These are phyloP conservation scores for Apis dorsata DNA, from an alignment of 1,140 invertebrate genomes.

Conservation along the genomic window DNA sequence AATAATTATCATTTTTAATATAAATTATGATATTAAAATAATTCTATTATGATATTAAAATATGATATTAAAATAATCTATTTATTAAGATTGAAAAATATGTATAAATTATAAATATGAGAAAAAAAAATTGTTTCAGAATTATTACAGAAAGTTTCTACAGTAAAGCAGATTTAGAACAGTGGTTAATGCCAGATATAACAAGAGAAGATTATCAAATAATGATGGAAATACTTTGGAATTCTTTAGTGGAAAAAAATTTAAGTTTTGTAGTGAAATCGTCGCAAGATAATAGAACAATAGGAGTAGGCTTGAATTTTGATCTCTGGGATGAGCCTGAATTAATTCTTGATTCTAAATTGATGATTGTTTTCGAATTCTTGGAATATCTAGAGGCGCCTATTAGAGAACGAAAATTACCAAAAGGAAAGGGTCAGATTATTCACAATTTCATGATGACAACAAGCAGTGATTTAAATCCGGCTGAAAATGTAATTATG, in stretches of 20 bases:
- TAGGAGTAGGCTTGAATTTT: constrained; percentile 88
- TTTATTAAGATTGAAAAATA: no score
- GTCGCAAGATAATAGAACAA: constrained; percentile 71
- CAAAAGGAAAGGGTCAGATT: constrained; percentile 85
- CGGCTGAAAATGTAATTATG: constrained; percentile 88
- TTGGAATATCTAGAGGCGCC: constrained; percentile 88
- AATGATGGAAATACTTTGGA: constrained; percentile 85
- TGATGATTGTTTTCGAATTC: constrained; percentile 88
- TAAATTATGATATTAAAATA: no score
- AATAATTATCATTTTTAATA: no score
- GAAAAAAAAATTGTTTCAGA: constrained; percentile 74
- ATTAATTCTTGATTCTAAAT: constrained; percentile 83
- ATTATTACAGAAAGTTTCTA: constrained; percentile 92
- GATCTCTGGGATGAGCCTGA: constrained; percentile 89
- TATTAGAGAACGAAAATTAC: constrained; percentile 84
- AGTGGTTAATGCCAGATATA: constrained; percentile 85
- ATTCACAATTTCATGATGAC: constrained; percentile 94
- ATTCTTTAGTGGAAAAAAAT: constrained; percentile 82
- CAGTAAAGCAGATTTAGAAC: constrained; percentile 90
- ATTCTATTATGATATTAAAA: no score
- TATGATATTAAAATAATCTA: no score
- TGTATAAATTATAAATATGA: not conserved
- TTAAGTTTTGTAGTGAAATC: constrained; percentile 86
- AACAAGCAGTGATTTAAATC: constrained; percentile 82
- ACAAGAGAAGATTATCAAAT: constrained; percentile 84